Evolutionary conservation across 2,888 invertebrate species (phyloP).

Genomic region (Andrena camellia): DNA sequence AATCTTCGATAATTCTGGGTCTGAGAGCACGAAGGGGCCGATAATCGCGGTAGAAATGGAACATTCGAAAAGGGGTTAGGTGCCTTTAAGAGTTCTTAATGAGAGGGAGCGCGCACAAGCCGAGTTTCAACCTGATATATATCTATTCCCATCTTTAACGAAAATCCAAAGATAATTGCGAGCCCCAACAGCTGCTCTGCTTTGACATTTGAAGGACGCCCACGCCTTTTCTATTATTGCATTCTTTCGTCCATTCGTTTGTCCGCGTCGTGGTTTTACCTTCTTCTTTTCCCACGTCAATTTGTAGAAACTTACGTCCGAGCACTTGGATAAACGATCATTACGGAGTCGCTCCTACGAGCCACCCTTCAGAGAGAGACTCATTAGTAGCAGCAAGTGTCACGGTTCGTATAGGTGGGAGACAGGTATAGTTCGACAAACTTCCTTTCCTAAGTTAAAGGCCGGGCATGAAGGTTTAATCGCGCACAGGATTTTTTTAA

Average conservation of each 20-base stretch:
- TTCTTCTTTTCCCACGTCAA: slow-evolving; percentile 11
- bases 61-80: slow-evolving; percentile 19
- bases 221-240: slow-evolving; percentile 56
- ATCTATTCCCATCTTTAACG: slow-evolving; percentile 40
- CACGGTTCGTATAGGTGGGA: slow-evolving; percentile 52
- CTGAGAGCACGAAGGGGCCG: slow-evolving; percentile 22
- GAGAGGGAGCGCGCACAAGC: slow-evolving; percentile 12
- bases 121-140: slow-evolving; percentile 31
- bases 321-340: slow-evolving; percentile 59
- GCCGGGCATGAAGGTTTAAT: slow-evolving; percentile 21
- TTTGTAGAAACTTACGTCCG: slow-evolving; percentile 57
- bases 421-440: slow-evolving; percentile 60
- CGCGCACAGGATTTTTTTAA: not conserved
- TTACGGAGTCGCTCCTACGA: slow-evolving; percentile 47
- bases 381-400: slow-evolving; percentile 66
- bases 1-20: slow-evolving; percentile 42
- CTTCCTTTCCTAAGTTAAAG: slow-evolving; percentile 26
- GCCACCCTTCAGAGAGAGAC: slow-evolving; percentile 42
- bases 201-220: slow-evolving; percentile 46
- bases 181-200: slow-evolving; percentile 2
- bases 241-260: slow-evolving; percentile 35
- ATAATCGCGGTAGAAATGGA: slow-evolving; percentile 25
- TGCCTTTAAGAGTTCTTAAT: slow-evolving; percentile 40
- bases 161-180: slow-evolving; percentile 47
- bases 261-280: not conserved